Conservation (phyloP, 2,113 vertebrate species). For the Falco punctatus region DNA sequence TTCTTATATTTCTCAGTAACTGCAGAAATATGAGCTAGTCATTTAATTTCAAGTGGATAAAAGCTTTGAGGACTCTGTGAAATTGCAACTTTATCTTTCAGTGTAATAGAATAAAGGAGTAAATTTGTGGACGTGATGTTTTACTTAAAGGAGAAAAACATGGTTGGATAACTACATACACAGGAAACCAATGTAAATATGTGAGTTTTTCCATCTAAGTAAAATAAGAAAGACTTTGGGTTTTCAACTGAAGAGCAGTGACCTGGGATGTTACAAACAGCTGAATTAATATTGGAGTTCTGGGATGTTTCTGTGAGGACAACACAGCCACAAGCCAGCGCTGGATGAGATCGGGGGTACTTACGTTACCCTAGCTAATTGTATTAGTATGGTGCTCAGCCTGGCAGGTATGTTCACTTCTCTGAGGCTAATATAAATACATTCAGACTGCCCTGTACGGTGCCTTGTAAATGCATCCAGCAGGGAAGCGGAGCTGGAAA, state of each 20-base stretch:
- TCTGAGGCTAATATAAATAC: background rate
- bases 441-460: accelerated
- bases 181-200: background rate
- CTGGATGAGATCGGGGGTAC: background rate
- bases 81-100: slow-evolving; percentile 21
- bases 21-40: slow-evolving; percentile 56
- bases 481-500: background rate
- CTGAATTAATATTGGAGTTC: slow-evolving; percentile 18
- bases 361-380: background rate
- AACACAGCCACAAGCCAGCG: background rate
- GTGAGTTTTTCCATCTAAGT: background rate
- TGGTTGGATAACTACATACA: background rate
- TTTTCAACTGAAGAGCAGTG: background rate
- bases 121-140: slow-evolving; percentile 47
- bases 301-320: background rate
- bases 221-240: slow-evolving; percentile 12
- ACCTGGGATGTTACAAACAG: slow-evolving; percentile 10
- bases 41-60: slow-evolving; percentile 22
- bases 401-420: background rate
- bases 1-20: slow-evolving; percentile 66
- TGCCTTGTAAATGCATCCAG: background rate
- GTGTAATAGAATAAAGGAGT: slow-evolving; percentile 6
- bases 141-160: background rate
- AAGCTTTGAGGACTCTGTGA: slow-evolving; percentile 22
- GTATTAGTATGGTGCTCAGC: background rate